Base-by-base conservation (phyloP, 2,888 invertebrate genomes). In the Pandemis corylana region DNA sequence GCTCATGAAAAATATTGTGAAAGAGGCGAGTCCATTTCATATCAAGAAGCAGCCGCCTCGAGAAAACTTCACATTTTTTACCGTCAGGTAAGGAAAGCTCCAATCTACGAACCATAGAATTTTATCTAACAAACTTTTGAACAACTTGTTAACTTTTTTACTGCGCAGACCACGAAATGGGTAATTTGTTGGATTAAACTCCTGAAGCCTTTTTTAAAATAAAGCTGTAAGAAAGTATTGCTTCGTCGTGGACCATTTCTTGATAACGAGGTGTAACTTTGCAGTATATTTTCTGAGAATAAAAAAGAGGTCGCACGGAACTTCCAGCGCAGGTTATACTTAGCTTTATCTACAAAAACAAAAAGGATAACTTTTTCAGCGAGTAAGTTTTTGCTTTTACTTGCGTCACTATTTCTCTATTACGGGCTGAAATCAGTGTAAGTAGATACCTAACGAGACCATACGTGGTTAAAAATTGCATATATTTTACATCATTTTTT, bases 141-240 rank as follows among this genome's bases (percentile, higher is more conserved):
- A 59, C 69, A 74, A 70, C 65, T 69, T 68, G 68, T 73, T 74
- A 66, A 68, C 74, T 69, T 61, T 65, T 28, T 63, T 36, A 51
- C 65, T 44, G 65, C 67, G 53, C 59, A 59, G 73, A 56, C 56
- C 65, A 65, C 65, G 44, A 61, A 61, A 59, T 70, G 74, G 73
- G 51, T 74, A 65, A 74, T 74, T 74, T 69, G 74, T 69, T 69
- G 65, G 61, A 69, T 74, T 74, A 74, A 70, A 65, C 65, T 69
- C 59, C 68, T 68, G 5, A 28, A 68, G 68, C 64, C 64, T 59
- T 69, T 59, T 73, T 74, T 74, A 41, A 67, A 53, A 49, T 62
- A 28, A 66, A 65, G 51, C 67, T 70, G 42, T 53, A 61, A 51
- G 59, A 49, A 74, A 69, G 65, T 70, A 68, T 63, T 53, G 62